These are phyloP conservation scores for Syngnathus acus DNA, from an alignment of 2,797 vertebrate species.

Conservation along the genomic window DNA sequence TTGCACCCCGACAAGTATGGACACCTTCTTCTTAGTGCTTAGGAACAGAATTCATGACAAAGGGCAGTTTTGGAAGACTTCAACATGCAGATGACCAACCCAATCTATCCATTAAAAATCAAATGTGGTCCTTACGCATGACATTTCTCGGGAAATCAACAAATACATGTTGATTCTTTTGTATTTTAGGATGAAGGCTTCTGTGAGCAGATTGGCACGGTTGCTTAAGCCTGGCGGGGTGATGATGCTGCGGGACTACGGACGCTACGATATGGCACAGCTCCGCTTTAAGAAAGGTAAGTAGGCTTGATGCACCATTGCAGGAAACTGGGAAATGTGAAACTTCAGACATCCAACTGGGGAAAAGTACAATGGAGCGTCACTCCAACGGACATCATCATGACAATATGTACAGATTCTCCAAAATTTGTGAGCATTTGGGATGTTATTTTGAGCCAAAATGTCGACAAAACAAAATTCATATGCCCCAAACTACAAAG, in stretches of 20 bases:
- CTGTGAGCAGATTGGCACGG: slow-evolving; percentile 73
- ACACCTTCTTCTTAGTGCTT: background rate
- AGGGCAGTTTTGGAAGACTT: too few relatives aligned
- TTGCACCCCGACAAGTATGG: slow-evolving; percentile 88
- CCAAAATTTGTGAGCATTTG: too few relatives aligned
- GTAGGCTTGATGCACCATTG: background rate
- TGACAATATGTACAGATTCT: too few relatives aligned
- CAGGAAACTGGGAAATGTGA: background rate
- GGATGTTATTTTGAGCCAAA: too few relatives aligned
- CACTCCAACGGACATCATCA: too few relatives aligned
- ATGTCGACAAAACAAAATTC: too few relatives aligned
- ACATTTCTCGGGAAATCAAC: background rate
- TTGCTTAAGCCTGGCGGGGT: slow-evolving; percentile 87
- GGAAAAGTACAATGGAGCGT: too few relatives aligned
- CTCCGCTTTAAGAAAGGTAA: slow-evolving; percentile 96
- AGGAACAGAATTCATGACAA: background rate
- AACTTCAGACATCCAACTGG: too few relatives aligned
- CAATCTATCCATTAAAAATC: background rate
- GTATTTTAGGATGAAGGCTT: slow-evolving; percentile 72
- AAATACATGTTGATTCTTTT: background rate
- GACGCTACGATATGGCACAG: slow-evolving; percentile 94
- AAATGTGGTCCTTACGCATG: background rate
- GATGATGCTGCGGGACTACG: slow-evolving; percentile 91
- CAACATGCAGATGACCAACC: background rate
- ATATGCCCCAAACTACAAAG: too few relatives aligned